Percentiles rank a stretch among this genome's conserved stretches.
These are phyloP conservation scores for Trachops cirrhosus DNA, from an alignment of 2,797 vertebrate species.

Conservation along the genomic window DNA sequence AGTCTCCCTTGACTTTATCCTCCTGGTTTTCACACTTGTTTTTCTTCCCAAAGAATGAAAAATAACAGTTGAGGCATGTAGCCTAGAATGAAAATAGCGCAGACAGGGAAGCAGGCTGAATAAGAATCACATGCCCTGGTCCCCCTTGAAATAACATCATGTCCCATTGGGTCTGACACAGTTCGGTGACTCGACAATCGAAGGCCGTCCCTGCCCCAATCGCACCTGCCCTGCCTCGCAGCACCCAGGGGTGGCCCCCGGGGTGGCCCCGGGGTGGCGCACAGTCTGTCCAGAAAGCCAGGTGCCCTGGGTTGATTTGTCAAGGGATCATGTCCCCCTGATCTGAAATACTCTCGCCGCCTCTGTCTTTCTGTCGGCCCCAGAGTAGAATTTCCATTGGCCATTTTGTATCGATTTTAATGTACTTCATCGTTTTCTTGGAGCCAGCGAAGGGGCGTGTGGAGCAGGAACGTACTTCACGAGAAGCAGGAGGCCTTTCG, in stretches of 20 bases:
- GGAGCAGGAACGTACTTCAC: neutral
- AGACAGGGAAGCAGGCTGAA: neutral
- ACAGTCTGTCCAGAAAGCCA: neutral
- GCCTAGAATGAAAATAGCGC: neutral
- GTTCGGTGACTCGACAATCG: neutral
- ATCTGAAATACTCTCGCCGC: conserved; percentile 31
- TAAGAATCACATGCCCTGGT: neutral
- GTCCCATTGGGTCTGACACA: conserved; percentile 30
- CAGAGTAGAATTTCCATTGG: conserved; percentile 22
- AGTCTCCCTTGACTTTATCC: conserved; percentile 29
- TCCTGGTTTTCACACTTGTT: neutral
- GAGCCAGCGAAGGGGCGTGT: conserved; percentile 25
- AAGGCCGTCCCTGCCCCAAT: neutral
- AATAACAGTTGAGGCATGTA: neutral
- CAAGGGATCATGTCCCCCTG: neutral
- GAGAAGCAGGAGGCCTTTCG: neutral
- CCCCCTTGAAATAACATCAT: neutral
- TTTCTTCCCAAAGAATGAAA: conserved; percentile 46
- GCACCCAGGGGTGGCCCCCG: neutral
- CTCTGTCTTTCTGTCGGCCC: conserved; percentile 48
- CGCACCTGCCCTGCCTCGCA: neutral
- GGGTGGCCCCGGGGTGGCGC: conserved; percentile 32
- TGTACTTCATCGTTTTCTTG: conserved; percentile 29
- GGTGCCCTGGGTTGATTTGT: neutral
- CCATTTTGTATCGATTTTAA: conserved; percentile 61